Evolutionary conservation across 2,888 invertebrate genomes (phyloP).

Genomic region (Oxycera nigricornis): DNA sequence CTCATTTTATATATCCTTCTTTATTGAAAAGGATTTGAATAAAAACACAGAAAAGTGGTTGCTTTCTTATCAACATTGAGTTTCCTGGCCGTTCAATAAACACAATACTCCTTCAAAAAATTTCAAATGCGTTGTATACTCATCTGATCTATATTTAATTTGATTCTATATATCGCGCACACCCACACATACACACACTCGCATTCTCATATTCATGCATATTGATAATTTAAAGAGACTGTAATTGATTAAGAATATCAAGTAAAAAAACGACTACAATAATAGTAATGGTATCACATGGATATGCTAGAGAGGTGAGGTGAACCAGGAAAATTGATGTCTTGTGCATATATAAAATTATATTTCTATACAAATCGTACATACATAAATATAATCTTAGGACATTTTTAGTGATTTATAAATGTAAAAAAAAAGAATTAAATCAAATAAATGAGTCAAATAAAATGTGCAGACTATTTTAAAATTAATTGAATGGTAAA

Average conservation of each 20-base stretch:
- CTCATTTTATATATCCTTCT: too few relatives aligned
- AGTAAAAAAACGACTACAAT: slow-evolving; percentile 6
- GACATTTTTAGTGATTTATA: slow-evolving; percentile 33
- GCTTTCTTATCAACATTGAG: too few relatives aligned
- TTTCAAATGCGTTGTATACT: too few relatives aligned
- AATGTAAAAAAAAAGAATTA: not conserved
- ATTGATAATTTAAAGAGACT: slow-evolving; percentile 28
- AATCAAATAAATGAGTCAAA: slow-evolving; percentile 3
- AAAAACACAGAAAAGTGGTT: not conserved
- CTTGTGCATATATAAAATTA: not conserved
- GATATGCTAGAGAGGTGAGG: not conserved
- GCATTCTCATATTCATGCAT: slow-evolving; percentile 21
- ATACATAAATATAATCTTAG: too few relatives aligned
- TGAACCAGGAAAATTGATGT: not conserved
- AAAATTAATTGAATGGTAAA: not conserved
- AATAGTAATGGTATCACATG: not conserved
- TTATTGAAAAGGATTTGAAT: slow-evolving; percentile 18
- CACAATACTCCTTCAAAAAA: not conserved
- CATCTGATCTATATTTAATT: too few relatives aligned
- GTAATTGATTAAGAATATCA: slow-evolving; percentile 17
- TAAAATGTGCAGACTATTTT: not conserved
- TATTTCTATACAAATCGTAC: slow-evolving; percentile 26
- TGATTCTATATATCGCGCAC: not conserved
- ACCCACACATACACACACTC: not conserved
- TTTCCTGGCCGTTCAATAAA: not conserved